Percentiles rank a stretch among this genome's conserved stretches.
phyloP scores from a whole-genome alignment of 1,140 invertebrate species.

The Bombus balteatus region DNA sequence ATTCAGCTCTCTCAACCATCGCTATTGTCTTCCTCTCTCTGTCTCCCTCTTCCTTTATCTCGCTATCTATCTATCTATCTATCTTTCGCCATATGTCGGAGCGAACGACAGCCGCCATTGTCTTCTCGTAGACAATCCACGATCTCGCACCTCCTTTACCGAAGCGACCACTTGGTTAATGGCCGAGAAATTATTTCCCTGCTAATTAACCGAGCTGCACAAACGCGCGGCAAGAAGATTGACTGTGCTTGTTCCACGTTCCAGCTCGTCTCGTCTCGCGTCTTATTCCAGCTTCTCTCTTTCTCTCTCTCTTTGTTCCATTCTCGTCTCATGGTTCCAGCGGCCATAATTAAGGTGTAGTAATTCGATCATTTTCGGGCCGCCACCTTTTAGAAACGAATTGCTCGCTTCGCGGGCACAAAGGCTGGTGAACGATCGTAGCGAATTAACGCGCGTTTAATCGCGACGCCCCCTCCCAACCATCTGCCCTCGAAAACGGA shows the following conservation, averaged over 20 bases:
- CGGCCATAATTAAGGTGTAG: conserved; percentile 46
- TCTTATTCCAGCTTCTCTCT: background rate
- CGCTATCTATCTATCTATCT: background rate
- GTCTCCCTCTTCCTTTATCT: background rate
- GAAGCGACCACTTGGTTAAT: conserved; percentile 58
- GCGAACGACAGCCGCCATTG: conserved; percentile 57
- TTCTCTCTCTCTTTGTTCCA: background rate
- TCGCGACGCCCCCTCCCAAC: background rate
- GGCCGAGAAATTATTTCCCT: conserved; percentile 69
- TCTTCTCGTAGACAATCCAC: conserved; percentile 58
- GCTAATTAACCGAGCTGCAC: conserved; percentile 63
- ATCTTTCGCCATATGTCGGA: conserved; percentile 37
- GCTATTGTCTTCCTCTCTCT: conserved; percentile 28
- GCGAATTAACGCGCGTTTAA: conserved; percentile 31
- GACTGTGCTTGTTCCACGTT: background rate
- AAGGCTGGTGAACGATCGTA: conserved; percentile 8
- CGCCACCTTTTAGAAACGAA: conserved; percentile 45
- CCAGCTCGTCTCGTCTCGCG: background rate
- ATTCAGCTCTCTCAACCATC: conserved; percentile 36
- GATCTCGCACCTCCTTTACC: conserved; percentile 56
- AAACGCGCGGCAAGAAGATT: background rate
- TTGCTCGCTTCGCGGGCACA: conserved; percentile 4
- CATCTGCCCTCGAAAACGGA: conserved; percentile 4
- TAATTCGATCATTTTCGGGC: conserved; percentile 61
- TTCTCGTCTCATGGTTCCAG: background rate